Evolutionary conservation across 2,113 vertebrate genomes (phyloP).

Genomic region (Platysternon megacephalum): DNA sequence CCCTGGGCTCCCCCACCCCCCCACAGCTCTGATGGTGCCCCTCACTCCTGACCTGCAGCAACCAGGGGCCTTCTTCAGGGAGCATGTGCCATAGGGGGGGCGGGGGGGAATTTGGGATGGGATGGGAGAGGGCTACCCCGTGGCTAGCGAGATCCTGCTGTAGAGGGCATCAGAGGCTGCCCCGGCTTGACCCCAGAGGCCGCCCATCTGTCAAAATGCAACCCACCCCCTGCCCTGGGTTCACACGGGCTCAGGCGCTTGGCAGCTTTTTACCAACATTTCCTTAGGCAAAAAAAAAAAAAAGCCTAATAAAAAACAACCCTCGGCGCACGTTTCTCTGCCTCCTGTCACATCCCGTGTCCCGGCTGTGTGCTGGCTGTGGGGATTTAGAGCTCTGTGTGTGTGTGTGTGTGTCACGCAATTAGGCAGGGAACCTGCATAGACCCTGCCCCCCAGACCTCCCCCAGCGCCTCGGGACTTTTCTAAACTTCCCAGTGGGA

Average conservation of each 20-base stretch:
- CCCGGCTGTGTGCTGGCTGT: background rate
- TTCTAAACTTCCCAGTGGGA: background rate
- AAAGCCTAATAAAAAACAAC: background rate
- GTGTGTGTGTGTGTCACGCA: background rate
- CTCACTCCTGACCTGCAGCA: background rate
- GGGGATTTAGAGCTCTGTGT: background rate
- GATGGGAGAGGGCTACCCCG: conserved; percentile 5
- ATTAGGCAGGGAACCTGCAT: background rate
- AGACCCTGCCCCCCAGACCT: background rate
- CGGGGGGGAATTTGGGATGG: conserved; percentile 53
- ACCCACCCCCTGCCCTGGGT: background rate
- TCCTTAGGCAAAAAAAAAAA: background rate
- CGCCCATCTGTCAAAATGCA: background rate
- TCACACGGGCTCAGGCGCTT: background rate
- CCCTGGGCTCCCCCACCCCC: background rate
- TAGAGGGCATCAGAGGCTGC: background rate
- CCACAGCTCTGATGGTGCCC: background rate
- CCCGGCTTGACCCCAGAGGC: conserved; percentile 52
- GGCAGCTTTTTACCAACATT: background rate
- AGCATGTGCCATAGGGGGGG: conserved; percentile 18
- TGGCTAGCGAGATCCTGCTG: background rate
- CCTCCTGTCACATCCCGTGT: conserved; percentile 20
- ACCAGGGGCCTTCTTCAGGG: background rate
- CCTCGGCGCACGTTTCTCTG: background rate
- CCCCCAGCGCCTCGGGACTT: background rate